These are phyloP conservation scores for Ammodytes dubius DNA, from an alignment of 2,113 vertebrate species.

Conservation along the genomic window DNA sequence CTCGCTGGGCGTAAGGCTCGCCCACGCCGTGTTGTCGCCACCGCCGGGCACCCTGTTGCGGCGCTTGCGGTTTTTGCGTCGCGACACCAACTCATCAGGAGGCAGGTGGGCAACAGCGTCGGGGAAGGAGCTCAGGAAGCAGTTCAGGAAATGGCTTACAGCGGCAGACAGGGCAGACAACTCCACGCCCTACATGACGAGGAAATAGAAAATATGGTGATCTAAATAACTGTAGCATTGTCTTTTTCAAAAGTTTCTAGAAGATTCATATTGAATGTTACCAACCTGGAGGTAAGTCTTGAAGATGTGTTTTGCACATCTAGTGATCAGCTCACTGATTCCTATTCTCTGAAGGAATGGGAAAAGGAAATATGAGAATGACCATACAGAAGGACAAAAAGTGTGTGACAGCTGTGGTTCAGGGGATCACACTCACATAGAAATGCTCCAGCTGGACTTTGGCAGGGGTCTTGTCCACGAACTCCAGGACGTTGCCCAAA, in stretches of 20 bases:
- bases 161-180: conserved; percentile 95
- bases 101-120: conserved; percentile 95
- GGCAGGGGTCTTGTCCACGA: conserved; percentile 90
- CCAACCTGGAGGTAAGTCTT: conserved; percentile 98
- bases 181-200: conserved; percentile 90
- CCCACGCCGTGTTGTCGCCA: conserved; percentile 95
- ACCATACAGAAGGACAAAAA: background rate
- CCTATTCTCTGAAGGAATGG: conserved; percentile 90
- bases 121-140: conserved; percentile 96
- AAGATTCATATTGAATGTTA: background rate
- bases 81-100: conserved; percentile 94
- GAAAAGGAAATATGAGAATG: background rate
- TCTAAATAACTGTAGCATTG: background rate
- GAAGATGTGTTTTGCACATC: conserved; percentile 98
- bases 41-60: conserved; percentile 91
- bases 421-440: conserved; percentile 86
- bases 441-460: conserved; percentile 93
- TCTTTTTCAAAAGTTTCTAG: background rate
- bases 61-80: conserved; percentile 94
- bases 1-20: conserved; percentile 93
- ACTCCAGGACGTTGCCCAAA: conserved; percentile 91
- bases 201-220: background rate
- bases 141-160: conserved; percentile 98
- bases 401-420: background rate
- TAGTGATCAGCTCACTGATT: conserved; percentile 95